Conservation (phyloP, 35 echinoderm and acorn worm species). For the Heliocidaris erythrogramma region DNA sequence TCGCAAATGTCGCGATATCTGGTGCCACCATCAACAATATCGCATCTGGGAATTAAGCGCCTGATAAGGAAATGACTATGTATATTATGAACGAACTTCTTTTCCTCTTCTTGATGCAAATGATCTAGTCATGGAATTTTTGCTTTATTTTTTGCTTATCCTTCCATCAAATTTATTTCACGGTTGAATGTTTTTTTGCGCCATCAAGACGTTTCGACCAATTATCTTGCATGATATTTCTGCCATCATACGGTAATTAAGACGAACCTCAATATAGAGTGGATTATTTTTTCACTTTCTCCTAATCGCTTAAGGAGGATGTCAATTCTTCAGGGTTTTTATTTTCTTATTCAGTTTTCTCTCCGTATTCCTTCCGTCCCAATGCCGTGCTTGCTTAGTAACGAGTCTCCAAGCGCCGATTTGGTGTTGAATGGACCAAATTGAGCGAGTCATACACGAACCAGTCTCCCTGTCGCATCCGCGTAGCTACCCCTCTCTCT, state of each 20-base stretch:
- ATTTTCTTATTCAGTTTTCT: not conserved
- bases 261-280: not conserved
- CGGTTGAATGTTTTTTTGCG: not conserved
- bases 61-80: not conserved
- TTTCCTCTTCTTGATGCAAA: not conserved
- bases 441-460: conserved; percentile 37
- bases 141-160: not conserved
- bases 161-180: conserved; percentile 3
- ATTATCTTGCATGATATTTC: not conserved
- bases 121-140: not conserved
- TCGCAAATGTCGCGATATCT: not conserved
- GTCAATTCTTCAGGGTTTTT: not conserved
- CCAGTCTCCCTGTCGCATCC: not conserved
- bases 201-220: not conserved
- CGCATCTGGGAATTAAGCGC: not conserved
- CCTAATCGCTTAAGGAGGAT: not conserved
- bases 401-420: conserved; percentile 46
- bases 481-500: not conserved
- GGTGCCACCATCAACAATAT: not conserved
- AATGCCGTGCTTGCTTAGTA: not conserved
- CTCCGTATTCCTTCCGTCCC: not conserved
- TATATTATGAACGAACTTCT: not conserved
- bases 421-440: conserved; percentile 36
- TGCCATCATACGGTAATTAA: conserved; percentile 9
- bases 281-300: not conserved